These are phyloP conservation scores for Istiophorus platypterus DNA, from an alignment of 2,113 vertebrate genomes.

Conservation along the genomic window DNA sequence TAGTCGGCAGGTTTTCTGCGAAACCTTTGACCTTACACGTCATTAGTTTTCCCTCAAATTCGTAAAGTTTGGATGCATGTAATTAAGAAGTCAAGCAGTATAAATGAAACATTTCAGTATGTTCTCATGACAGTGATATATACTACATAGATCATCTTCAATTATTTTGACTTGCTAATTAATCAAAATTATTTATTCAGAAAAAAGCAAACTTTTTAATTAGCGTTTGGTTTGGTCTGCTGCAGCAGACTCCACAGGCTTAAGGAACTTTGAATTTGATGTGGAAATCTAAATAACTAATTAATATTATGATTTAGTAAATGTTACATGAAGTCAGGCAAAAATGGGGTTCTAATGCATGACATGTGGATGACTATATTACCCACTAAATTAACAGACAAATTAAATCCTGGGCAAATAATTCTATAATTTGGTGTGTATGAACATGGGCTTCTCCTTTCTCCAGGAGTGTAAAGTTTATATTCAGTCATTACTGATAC, in stretches of 20 bases:
- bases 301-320: conserved; percentile 71
- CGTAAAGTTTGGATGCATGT: conserved; percentile 75
- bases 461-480: conserved; percentile 15
- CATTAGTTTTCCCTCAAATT: conserved; percentile 76
- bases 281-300: conserved; percentile 70
- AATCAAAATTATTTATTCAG: conserved; percentile 87
- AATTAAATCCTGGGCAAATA: conserved; percentile 55
- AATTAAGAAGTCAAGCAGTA: conserved; percentile 80
- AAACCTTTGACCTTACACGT: conserved; percentile 69
- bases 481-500: conserved; percentile 13
- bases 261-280: conserved; percentile 67
- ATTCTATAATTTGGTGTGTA: conserved; percentile 28
- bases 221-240: conserved; percentile 79
- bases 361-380: conserved; percentile 65
- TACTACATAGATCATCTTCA: conserved; percentile 85
- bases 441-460: conserved; percentile 17
- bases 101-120: conserved; percentile 82
- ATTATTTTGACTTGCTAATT: conserved; percentile 85
- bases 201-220: conserved; percentile 80
- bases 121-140: conserved; percentile 84
- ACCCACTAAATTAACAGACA: conserved; percentile 65
- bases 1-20: conserved; percentile 38
- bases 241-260: conserved; percentile 70
- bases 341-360: conserved; percentile 45
- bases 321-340: conserved; percentile 69